A percentile compares a stretch with the other conserved stretches of the same genome.
Evolutionary conservation across 2,888 invertebrate species (phyloP).

Genomic region (Torymus texanus): DNA sequence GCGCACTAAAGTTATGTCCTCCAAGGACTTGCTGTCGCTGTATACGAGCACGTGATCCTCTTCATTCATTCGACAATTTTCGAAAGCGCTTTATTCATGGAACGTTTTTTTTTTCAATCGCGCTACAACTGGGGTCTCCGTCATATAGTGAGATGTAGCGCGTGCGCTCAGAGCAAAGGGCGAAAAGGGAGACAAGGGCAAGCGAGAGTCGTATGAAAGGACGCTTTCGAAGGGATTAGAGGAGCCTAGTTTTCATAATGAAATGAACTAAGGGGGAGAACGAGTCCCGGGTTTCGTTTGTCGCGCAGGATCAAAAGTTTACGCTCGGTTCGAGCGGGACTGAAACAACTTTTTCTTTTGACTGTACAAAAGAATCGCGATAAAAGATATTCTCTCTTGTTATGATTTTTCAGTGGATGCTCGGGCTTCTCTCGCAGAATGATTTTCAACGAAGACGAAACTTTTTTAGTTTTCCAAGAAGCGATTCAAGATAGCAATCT

Average conservation of each 20-base stretch:
- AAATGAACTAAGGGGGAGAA: constrained; percentile 6
- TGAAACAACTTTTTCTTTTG: constrained; percentile 9
- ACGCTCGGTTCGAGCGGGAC: background rate
- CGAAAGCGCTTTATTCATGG: too few species aligned
- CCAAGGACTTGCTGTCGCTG: too few species aligned
- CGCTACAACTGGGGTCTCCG: background rate
- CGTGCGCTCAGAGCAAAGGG: background rate
- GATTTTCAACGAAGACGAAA: too few species aligned
- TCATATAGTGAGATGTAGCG: background rate
- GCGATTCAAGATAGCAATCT: too few species aligned
- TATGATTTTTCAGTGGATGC: too few species aligned
- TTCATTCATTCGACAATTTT: too few species aligned
- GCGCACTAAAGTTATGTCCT: background rate
- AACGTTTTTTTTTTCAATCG: too few species aligned
- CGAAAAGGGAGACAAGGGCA: background rate
- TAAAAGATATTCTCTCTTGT: too few species aligned
- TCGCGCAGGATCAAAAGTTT: background rate
- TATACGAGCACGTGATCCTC: too few species aligned
- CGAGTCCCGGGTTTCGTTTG: background rate
- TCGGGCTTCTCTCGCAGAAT: too few species aligned
- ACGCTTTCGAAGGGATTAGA: constrained; percentile 23
- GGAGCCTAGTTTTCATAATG: constrained; percentile 23
- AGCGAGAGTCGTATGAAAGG: background rate
- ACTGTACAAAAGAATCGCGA: too few species aligned
- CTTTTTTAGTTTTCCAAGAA: too few species aligned